Conservation (phyloP, 2,888 invertebrate species). For the Hyposoter dolosus region DNA sequence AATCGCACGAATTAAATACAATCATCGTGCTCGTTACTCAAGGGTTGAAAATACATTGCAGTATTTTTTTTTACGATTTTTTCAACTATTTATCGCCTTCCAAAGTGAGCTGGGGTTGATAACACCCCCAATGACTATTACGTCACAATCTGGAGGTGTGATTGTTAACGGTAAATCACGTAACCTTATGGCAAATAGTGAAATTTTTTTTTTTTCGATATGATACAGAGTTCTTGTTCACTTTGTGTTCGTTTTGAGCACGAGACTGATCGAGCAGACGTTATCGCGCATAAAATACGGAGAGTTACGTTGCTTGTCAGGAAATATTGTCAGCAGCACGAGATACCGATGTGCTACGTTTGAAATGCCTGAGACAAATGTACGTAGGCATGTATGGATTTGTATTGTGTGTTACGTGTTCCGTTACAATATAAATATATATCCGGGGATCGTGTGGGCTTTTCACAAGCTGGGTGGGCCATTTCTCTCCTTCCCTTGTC, state of each 20-base stretch:
- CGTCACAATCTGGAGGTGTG: too few species aligned
- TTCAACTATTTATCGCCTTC: too few species aligned
- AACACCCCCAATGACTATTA: too few species aligned
- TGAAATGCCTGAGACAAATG: not conserved
- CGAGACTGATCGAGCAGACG: not conserved
- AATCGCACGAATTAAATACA: too few species aligned
- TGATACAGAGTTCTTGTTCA: not conserved
- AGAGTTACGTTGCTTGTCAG: not conserved
- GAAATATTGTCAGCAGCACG: not conserved
- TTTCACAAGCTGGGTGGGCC: conserved; percentile 56
- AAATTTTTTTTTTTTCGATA: not conserved
- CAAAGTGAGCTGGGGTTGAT: too few species aligned
- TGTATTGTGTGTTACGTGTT: not conserved
- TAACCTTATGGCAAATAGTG: not conserved
- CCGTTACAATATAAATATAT: conserved; percentile 15
- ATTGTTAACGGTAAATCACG: too few species aligned
- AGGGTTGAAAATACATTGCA: too few species aligned
- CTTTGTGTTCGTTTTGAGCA: not conserved
- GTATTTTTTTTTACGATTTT: too few species aligned
- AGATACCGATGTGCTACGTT: not conserved
- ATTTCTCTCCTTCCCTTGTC: not conserved
- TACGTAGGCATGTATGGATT: not conserved
- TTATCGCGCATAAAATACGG: not conserved
- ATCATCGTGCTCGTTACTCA: too few species aligned
- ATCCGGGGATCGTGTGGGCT: conserved; percentile 26